phyloP scores from a whole-genome alignment of 2,888 invertebrate genomes.

The Drosophila macrothrix region DNA sequence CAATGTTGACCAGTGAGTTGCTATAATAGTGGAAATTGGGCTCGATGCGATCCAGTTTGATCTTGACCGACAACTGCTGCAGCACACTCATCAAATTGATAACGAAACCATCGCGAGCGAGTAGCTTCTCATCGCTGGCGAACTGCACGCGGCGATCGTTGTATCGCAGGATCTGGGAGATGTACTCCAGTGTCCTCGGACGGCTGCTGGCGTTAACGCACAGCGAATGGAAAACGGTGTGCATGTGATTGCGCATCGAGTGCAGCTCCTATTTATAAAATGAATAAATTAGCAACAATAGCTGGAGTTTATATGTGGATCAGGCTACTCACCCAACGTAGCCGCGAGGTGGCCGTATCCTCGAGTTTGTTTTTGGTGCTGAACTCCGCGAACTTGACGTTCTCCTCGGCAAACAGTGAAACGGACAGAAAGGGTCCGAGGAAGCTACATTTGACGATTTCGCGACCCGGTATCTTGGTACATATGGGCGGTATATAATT shows the following conservation, averaged over 20 bases:
- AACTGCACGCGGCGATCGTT: slow-evolving; percentile 96
- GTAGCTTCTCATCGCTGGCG: slow-evolving; percentile 93
- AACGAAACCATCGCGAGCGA: slow-evolving; percentile 98
- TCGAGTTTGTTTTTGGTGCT: slow-evolving; percentile 84
- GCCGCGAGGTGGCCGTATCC: slow-evolving; percentile 72
- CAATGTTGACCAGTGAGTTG: slow-evolving; percentile 89
- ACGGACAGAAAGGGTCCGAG: slow-evolving; percentile 96
- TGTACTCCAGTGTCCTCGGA: slow-evolving; percentile 91
- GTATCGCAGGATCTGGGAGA: slow-evolving; percentile 90
- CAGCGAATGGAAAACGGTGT: slow-evolving; percentile 93
- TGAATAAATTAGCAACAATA: not conserved
- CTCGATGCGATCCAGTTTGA: slow-evolving; percentile 96
- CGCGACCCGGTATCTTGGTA: slow-evolving; percentile 92
- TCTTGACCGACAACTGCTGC: slow-evolving; percentile 95
- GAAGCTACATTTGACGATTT: slow-evolving; percentile 93
- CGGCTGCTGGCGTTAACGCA: slow-evolving; percentile 93
- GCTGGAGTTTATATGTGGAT: not conserved
- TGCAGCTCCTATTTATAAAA: slow-evolving; percentile 89
- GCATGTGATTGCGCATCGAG: slow-evolving; percentile 90
- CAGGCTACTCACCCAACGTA: slow-evolving; percentile 81
- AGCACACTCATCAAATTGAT: slow-evolving; percentile 96
- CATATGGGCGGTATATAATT: slow-evolving; percentile 91
- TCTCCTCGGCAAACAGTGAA: slow-evolving; percentile 97
- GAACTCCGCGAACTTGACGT: slow-evolving; percentile 93
- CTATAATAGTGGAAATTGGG: slow-evolving; percentile 95